These are phyloP conservation scores for Plestiodon gilberti DNA, from an alignment of 2,113 vertebrate species.

Conservation along the genomic window DNA sequence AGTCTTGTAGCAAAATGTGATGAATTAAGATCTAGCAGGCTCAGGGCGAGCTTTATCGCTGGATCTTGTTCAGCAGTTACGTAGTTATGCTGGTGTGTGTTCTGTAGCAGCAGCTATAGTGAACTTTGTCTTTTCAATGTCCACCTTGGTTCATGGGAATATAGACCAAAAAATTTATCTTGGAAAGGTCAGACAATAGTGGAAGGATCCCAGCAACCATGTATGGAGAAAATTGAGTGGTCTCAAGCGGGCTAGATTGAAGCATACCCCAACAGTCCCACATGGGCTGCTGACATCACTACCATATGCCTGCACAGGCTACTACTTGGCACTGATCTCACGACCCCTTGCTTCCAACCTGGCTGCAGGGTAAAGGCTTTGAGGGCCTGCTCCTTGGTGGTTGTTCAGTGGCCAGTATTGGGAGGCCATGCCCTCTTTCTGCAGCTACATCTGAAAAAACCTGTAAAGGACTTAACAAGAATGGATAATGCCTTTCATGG, in stretches of 20 bases:
- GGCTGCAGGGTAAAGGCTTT: no score
- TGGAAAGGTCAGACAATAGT: not conserved
- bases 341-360: no score
- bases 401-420: no score
- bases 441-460: not conserved
- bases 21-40: not conserved
- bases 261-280: no score
- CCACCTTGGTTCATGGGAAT: not conserved
- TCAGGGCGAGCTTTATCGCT: not conserved
- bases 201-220: not conserved
- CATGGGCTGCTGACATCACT: no score
- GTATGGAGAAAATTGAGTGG: not conserved
- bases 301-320: no score
- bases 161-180: no score
- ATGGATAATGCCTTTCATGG: not conserved
- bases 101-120: not conserved
- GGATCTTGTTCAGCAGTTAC: no score
- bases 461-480: not conserved
- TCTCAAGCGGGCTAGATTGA: no score
- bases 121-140: not conserved
- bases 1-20: not conserved
- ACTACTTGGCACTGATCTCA: no score
- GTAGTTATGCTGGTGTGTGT: no score
- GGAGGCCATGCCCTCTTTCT: not conserved
- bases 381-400: no score